phyloP scores from a whole-genome alignment of 2,888 invertebrate species.

The Notodonta dromedarius region DNA sequence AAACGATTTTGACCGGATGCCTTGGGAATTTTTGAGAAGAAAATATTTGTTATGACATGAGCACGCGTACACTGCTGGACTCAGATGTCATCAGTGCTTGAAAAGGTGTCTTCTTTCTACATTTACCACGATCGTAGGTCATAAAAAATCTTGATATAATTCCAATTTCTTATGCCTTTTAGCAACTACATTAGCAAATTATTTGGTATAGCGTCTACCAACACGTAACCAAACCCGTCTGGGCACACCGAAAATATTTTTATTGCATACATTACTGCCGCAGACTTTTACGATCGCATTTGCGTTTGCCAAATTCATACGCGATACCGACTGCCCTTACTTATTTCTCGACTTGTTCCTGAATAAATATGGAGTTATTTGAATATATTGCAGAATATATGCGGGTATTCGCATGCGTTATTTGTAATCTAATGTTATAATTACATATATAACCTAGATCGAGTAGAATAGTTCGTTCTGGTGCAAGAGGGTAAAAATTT shows the following conservation, averaged over 20 bases:
- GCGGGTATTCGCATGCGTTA: constrained; percentile 15
- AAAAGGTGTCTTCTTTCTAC: too few relatives aligned
- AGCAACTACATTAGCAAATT: background rate
- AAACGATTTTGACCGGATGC: background rate
- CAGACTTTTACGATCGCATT: constrained; percentile 48
- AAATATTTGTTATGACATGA: too few relatives aligned
- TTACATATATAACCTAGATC: background rate
- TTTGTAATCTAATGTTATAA: constrained; percentile 12
- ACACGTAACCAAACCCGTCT: constrained; percentile 10
- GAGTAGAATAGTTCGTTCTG: background rate
- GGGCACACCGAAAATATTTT: constrained; percentile 27
- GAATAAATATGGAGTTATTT: constrained; percentile 45
- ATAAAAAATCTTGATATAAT: too few relatives aligned
- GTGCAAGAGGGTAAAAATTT: background rate
- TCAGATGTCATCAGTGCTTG: too few relatives aligned
- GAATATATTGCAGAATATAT: constrained; percentile 42
- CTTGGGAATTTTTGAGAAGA: background rate
- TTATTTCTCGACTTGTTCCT: constrained; percentile 40
- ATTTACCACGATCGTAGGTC: too few relatives aligned
- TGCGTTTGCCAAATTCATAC: constrained; percentile 44
- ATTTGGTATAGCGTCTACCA: background rate
- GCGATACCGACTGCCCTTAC: constrained; percentile 19
- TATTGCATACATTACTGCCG: constrained; percentile 38
- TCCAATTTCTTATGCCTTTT: background rate
- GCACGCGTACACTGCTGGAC: too few relatives aligned